Percentiles rank a stretch among this genome's conserved stretches.
Evolutionary conservation across 2,888 invertebrate genomes (phyloP).

Genomic region (Buathra laborator): DNA sequence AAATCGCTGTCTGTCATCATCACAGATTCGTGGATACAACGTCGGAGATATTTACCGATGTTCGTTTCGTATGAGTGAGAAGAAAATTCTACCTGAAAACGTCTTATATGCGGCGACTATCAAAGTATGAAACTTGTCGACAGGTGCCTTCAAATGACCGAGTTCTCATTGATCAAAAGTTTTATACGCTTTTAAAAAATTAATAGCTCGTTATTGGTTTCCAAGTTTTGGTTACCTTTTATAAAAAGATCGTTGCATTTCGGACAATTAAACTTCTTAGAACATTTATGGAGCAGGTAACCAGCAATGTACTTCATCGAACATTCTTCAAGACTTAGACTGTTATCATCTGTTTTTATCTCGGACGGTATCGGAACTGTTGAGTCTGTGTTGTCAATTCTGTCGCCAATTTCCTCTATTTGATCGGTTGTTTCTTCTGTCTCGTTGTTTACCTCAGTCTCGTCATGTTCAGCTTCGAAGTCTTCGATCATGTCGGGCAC

Average conservation of each 20-base stretch:
- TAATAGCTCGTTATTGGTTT: slow-evolving; percentile 40
- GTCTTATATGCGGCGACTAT: slow-evolving; percentile 42
- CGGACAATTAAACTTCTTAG: slow-evolving; percentile 13
- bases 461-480: not conserved
- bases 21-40: slow-evolving; percentile 20
- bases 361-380: slow-evolving; percentile 3
- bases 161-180: slow-evolving; percentile 34
- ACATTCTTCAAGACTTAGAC: slow-evolving; percentile 30
- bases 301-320: slow-evolving; percentile 38
- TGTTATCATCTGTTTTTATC: not conserved
- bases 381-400: not conserved
- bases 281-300: slow-evolving; percentile 34
- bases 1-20: slow-evolving; percentile 11
- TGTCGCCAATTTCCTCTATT: not conserved
- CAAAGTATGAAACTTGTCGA: slow-evolving; percentile 50
- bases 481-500: not conserved
- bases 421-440: not conserved
- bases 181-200: slow-evolving; percentile 52
- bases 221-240: slow-evolving; percentile 43
- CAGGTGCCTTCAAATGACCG: slow-evolving; percentile 45
- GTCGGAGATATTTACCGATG: slow-evolving; percentile 24
- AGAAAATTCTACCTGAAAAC: slow-evolving; percentile 27
- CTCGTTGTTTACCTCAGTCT: not conserved
- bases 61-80: not conserved
- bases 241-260: not conserved